phyloP scores from a whole-genome alignment of 2,888 invertebrate genomes.

The Aphidius colemani region DNA sequence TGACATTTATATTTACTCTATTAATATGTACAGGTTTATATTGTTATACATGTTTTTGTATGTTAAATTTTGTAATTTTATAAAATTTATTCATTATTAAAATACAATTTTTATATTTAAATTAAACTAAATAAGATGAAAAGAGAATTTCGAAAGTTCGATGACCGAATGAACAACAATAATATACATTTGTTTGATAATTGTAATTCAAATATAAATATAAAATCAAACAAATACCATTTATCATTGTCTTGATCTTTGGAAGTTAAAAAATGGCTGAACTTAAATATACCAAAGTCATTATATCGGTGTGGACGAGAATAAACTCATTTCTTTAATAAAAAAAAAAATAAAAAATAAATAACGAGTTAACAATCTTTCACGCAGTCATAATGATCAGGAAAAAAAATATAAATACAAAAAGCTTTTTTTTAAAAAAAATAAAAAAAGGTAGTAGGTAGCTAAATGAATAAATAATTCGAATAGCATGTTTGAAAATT shows the following conservation, averaged over 20 bases:
- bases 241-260: constrained; percentile 21
- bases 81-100: no score
- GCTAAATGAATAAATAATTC: constrained; percentile 56
- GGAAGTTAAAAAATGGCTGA: not conserved
- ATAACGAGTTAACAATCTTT: not conserved
- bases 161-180: not conserved
- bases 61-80: no score
- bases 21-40: no score
- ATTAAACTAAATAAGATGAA: no score
- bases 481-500: constrained; percentile 35
- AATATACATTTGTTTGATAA: not conserved
- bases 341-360: not conserved
- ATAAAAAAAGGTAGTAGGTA: constrained; percentile 19
- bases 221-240: constrained; percentile 26
- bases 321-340: not conserved
- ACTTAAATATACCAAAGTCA: constrained; percentile 22
- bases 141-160: no score
- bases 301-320: not conserved
- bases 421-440: constrained; percentile 33
- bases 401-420: constrained; percentile 1
- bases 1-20: no score
- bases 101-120: no score
- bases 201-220: constrained; percentile 25
- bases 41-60: no score
- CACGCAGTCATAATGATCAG: constrained; percentile 17